Conservation (phyloP, 2,113 vertebrate genomes). For the Centropus unirufus region DNA sequence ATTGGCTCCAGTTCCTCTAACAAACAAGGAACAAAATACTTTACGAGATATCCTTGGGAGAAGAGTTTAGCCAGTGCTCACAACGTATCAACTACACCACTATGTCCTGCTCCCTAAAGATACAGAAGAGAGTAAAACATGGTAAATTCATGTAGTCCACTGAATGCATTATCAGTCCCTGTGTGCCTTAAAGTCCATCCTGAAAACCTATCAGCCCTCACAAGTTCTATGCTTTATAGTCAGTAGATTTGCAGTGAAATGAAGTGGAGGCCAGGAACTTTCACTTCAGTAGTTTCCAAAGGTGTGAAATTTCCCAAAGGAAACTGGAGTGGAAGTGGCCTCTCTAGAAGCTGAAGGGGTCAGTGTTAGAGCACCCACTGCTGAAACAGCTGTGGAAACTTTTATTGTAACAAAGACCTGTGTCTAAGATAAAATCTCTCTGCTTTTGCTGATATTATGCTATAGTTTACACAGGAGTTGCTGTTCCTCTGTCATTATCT, state of each 20-base stretch:
- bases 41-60: background rate
- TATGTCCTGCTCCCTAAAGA: background rate
- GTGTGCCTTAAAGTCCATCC: background rate
- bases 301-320: constrained; percentile 29
- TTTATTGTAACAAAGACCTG: background rate
- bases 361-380: background rate
- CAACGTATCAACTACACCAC: background rate
- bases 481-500: background rate
- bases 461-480: background rate
- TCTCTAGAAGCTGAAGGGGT: background rate
- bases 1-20: background rate
- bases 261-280: background rate
- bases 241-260: background rate
- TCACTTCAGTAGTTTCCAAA: constrained; percentile 27
- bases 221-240: background rate
- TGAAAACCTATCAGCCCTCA: background rate
- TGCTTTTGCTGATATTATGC: constrained; percentile 19
- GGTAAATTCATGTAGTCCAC: background rate
- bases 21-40: background rate
- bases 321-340: background rate
- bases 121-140: background rate
- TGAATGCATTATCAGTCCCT: background rate
- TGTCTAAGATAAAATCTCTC: background rate
- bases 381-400: constrained; percentile 6
- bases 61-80: background rate